Evolutionary conservation across 2,888 invertebrate species (phyloP).

Genomic region (Chrysolina americana): DNA sequence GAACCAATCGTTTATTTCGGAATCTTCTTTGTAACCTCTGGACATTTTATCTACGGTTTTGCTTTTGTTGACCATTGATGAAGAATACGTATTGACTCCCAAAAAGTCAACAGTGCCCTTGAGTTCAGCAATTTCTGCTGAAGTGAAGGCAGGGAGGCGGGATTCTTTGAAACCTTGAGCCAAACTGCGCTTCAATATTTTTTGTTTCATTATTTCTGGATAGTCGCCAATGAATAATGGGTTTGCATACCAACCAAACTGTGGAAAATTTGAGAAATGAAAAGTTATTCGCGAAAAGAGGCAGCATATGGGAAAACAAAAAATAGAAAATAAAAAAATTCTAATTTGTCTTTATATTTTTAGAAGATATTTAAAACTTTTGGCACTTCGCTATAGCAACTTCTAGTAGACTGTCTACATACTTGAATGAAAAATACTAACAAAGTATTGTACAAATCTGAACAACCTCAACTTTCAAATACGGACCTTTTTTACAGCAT

Average conservation of each 20-base stretch:
- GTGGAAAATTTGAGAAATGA: neutral
- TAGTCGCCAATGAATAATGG: conserved; percentile 80
- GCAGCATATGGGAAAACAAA: too few relatives aligned
- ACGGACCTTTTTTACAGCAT: too few relatives aligned
- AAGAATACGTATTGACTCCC: conserved; percentile 36
- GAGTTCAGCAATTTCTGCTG: conserved; percentile 74
- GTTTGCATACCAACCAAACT: conserved; percentile 62
- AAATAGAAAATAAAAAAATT: too few relatives aligned
- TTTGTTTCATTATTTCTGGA: conserved; percentile 75
- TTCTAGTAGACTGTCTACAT: too few relatives aligned
- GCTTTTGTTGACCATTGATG: conserved; percentile 12
- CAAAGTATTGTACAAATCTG: too few relatives aligned
- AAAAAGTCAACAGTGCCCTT: conserved; percentile 70
- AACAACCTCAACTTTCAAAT: too few relatives aligned
- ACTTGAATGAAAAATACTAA: too few relatives aligned
- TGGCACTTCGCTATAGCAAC: too few relatives aligned
- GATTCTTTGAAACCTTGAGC: conserved; percentile 74
- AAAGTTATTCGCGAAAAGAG: too few relatives aligned
- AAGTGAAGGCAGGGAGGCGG: conserved; percentile 75
- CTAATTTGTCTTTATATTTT: too few relatives aligned
- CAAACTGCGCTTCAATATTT: conserved; percentile 74
- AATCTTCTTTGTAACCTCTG: conserved; percentile 27
- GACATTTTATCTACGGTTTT: neutral
- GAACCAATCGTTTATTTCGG: neutral
- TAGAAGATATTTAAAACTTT: too few relatives aligned